Base-by-base conservation (phyloP, 2,888 invertebrate genomes). In the Balanococcus diminutus region DNA sequence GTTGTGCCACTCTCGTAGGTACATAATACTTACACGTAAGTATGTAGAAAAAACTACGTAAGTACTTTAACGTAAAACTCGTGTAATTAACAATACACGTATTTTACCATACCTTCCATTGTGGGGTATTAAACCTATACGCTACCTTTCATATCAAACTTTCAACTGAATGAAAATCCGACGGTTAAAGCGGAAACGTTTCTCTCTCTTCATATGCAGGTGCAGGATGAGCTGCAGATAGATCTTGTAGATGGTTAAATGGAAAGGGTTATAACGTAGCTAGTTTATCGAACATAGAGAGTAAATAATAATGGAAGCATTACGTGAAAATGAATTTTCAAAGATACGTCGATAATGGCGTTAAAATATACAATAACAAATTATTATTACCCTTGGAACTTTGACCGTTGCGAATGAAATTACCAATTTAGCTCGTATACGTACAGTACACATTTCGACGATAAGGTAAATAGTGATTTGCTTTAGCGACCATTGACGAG, bases 351-450 rank as follows among this genome's bases (percentile, higher is more conserved):
- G 61, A 67, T 67, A 67, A 67, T 67, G 61, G 61, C 28, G 61
- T 67, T 67, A 67, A 67, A 67, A 67, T 67, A 67, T 67, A 67
- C 61, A 67, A 67, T 67, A 67, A 67, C 61, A 67, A 67, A 67
- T 67, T 67, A 67, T 67, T 67, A 67, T 67, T 67, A 67, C 61
- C 61, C 25, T 67, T 67, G 14, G 61, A 67, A 67, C 61, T 67
- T 67, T 67, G 25, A 67, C 61, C 61, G 61, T 28, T 56, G 19
- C 42, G 51, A 19, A 67, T 67, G 11, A 67, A 28, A 67, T 67
- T 67, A 67, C 25, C 25, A 67, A 67, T 67, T 67, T 67, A 25
- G 25, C 25, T 67, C 28, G 25, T 56, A 42, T 51, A n/a, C 3
- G 46, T 51, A 51, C 2, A 11, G 11, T 6, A 19, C 19, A 56